phyloP scores from a whole-genome alignment of 2,797 vertebrate species.

The Spheniscus humboldti region DNA sequence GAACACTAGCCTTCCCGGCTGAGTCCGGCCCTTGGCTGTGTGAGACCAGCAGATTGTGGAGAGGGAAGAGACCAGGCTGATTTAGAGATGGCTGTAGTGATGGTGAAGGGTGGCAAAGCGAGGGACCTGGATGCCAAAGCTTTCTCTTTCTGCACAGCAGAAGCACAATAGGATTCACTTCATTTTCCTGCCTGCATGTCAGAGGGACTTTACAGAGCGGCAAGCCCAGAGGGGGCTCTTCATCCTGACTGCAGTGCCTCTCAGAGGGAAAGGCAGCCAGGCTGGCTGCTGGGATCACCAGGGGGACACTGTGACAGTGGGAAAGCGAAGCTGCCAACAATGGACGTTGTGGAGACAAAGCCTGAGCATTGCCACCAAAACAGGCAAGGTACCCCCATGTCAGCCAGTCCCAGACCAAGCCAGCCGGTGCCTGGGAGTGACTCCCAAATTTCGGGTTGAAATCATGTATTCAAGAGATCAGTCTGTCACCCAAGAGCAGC shows the following conservation, averaged over 20 bases:
- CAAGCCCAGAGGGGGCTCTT: background rate
- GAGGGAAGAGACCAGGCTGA: background rate
- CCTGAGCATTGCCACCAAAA: background rate
- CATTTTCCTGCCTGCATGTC: background rate
- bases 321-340: background rate
- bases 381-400: background rate
- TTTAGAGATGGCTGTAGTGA: background rate
- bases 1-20: background rate
- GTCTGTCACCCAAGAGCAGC: background rate
- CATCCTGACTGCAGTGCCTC: background rate
- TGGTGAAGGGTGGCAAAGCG: background rate
- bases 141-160: background rate
- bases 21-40: background rate
- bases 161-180: background rate
- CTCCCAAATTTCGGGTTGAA: background rate
- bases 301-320: fast-evolving
- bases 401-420: background rate
- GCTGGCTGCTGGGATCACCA: background rate
- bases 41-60: background rate
- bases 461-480: background rate
- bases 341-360: background rate
- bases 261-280: background rate
- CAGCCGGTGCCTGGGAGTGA: background rate
- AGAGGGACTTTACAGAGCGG: background rate
- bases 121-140: background rate